Evolutionary conservation across 2,797 vertebrate genomes (phyloP), one percentile per base, ranked within the genome.

Genomic region (Distichodus sexfasciatus): DNA sequence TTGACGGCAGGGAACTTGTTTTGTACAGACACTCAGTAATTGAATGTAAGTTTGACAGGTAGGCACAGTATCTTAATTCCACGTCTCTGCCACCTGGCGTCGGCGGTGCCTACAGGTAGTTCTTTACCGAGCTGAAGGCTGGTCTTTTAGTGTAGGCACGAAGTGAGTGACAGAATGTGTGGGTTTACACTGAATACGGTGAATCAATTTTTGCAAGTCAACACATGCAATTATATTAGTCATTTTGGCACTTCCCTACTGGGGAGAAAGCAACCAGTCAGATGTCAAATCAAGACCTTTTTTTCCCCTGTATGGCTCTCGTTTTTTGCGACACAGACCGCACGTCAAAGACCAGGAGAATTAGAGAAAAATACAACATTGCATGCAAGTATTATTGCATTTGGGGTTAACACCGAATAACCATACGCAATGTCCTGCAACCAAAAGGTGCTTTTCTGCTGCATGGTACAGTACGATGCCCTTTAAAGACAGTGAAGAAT

Each of bases 31-130:
- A 48, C 15, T 2, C 24, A 36, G 33, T 58, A 44, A 65, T 14
- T 28, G 35, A 44, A 66, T 26, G 17, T 43, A 29, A 15, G 14
- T 43, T 29, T 53, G 57, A 36, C 67, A 69, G 67, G 15, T 61
- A 51, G 26, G 36, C 43, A 61, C 47, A 69, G n/a, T 51, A 38
- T 43, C 57, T 53, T 61, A 48, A 61, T 61, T 61, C 46, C 28
- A 43, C 33, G 57, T 59, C 23, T 59, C 59, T 41, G 54, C 54
- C 58, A 38, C 66, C 38, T 61, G 66, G 29, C 57, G 62, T 38
- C 62, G 67, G 43, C 44, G 47, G 46, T 61, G 67, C 47, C 67
- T 62, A 47, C 17, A 69, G 46, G 57, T 48, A 70, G 28, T 17
- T 24, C 50, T 54, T 61, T 26, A 26, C 47, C 35, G 46, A 17